Conservation (phyloP, 2,888 invertebrate genomes). For the Polymixis lichenea region DNA sequence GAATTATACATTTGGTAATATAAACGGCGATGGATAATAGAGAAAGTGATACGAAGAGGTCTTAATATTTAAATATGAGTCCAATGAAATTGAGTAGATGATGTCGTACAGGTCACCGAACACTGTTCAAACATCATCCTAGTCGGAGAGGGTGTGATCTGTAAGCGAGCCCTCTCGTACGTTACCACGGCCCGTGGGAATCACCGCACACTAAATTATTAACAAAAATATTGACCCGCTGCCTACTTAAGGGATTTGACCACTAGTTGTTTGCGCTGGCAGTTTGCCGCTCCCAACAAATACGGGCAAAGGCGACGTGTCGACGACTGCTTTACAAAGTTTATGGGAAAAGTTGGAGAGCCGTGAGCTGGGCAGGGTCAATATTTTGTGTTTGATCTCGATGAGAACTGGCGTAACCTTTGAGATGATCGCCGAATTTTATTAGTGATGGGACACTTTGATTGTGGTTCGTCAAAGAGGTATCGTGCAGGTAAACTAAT, state of each 20-base stretch:
- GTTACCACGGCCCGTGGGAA: conserved; percentile 83
- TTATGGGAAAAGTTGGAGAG: conserved; percentile 86
- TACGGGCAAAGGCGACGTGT: conserved; percentile 74
- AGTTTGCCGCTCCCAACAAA: conserved; percentile 87
- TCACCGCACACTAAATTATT: conserved; percentile 87
- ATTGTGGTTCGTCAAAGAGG: conserved; percentile 9
- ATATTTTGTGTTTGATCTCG: conserved; percentile 79
- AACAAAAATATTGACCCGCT: conserved; percentile 90
- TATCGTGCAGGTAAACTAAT: background rate
- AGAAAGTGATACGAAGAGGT: conserved; percentile 43
- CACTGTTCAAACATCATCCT: conserved; percentile 77
- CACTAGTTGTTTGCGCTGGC: conserved; percentile 86
- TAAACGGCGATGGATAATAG: conserved; percentile 4
- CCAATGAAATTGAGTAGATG: conserved; percentile 61
- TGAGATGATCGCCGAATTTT: conserved; percentile 66
- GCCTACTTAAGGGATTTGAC: conserved; percentile 90
- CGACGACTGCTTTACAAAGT: conserved; percentile 84
- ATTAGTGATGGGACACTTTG: conserved; percentile 43
- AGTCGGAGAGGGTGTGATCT: conserved; percentile 81
- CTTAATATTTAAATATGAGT: conserved; percentile 54
- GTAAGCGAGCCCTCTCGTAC: conserved; percentile 82
- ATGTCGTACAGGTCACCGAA: conserved; percentile 67
- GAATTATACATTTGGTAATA: conserved; percentile 14
- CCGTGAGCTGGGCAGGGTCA: conserved; percentile 75
- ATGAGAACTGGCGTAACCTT: conserved; percentile 65